These are phyloP conservation scores for Neocrepidodera transversa DNA, from an alignment of 2,888 invertebrate genomes.

Conservation along the genomic window DNA sequence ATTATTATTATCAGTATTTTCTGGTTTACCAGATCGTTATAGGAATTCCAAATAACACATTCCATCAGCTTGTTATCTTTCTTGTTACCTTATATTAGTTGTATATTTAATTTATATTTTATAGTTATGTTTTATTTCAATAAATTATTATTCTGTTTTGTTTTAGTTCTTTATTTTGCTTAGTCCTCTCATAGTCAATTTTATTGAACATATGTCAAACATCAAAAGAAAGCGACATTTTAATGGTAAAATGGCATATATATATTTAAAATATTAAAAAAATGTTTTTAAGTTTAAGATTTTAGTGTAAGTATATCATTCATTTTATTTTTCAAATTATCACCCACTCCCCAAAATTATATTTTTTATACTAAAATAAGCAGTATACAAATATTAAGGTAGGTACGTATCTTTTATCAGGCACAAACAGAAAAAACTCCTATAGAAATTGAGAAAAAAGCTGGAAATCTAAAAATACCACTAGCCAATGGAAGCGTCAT, in stretches of 20 bases:
- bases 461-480: constrained; percentile 80
- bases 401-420: too few relatives aligned
- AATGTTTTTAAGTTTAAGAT: too few relatives aligned
- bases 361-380: too few relatives aligned
- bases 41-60: constrained; percentile 13
- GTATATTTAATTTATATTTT: constrained; percentile 40
- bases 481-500: constrained; percentile 88
- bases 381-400: too few relatives aligned
- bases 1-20: constrained; percentile 7
- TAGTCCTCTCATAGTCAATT: not conserved
- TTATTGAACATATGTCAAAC: too few relatives aligned
- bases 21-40: not conserved
- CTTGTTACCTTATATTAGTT: constrained; percentile 30
- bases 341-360: too few relatives aligned
- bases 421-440: constrained; percentile 25
- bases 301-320: too few relatives aligned
- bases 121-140: constrained; percentile 43
- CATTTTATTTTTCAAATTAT: too few relatives aligned
- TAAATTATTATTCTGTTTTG: constrained; percentile 42
- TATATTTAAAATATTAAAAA: too few relatives aligned
- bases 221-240: too few relatives aligned
- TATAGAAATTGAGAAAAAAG: constrained; percentile 42
- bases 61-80: constrained; percentile 25
- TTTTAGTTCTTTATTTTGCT: constrained; percentile 34
- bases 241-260: too few relatives aligned